Base-by-base conservation (phyloP, 2,888 invertebrate species). In the Melinaea menophilus region DNA sequence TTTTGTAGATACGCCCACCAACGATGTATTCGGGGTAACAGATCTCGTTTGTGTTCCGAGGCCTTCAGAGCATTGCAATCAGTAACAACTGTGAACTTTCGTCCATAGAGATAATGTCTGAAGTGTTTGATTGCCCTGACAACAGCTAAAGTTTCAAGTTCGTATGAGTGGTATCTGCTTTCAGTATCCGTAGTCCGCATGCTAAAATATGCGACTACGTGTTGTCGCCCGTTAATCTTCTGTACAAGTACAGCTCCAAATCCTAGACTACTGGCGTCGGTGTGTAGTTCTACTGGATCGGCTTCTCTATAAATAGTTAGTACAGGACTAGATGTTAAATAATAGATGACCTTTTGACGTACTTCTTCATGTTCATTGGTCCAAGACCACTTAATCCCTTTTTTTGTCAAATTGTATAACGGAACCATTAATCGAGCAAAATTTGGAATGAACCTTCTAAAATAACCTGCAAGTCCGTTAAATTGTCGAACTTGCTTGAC, bases 1-100 rank as follows among this genome's bases (percentile, higher is more conserved):
- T 73, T 73, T 65, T 78, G 75, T 0, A 79, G 51, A 56, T 56
- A 78, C 0, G 75, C 68, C 76, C 76, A 79, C 77, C 77, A 78
- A 0, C 77, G 46, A 57, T 75, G 71, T 2, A 79, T 66, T 0
- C 77, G 57, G 0, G 76, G 75, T 0, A 75, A 41, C 0, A 78
- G 55, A 2, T 77, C 76, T 56, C 72, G 65, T 63, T 78, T 76
- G 13, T 73, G 69, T 45, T 71, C 70, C 0, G 77, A 77, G 0
- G 79, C 74, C 62, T 75, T 77, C 0, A 78, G 47, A 0, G 75
- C 72, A 35, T 78, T 78, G 55, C 75, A 79, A 35, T 76, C 71
- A 0, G 74, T 73, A 31, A 73, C 61, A 1, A 73, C 64, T 31
- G 58, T 69, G 45, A 75, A 74, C 35, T 63, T 62, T 1, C 71